Base-by-base conservation (phyloP, 2,888 invertebrate species). In the Andricus quercusramuli region DNA sequence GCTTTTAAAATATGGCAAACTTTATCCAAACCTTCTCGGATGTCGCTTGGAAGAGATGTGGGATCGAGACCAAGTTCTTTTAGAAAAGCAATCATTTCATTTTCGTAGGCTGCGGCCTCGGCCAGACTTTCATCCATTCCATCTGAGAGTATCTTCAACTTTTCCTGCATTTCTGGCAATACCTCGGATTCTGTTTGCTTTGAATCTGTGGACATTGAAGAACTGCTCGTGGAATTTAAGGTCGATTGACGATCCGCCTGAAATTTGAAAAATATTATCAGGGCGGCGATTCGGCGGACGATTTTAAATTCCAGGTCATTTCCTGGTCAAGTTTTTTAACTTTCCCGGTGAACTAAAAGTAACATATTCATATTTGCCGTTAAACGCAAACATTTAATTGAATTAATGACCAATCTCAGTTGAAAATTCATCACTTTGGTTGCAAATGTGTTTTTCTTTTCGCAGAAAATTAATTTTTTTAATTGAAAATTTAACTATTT, bases 61-160 rank as follows among this genome's bases (percentile, higher is more conserved):
- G 86, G 47, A 32, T 90, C 88, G 9, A 91, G 79, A 51, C 88
- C 86, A n/a, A 92, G 78, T 47, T 83, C 80, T 29, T 77, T 79
- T 3, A 91, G 80, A 9, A 92, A 84, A 25, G 83, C 80, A 2
- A 70, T 29, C 5, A 89, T 86, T 78, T 92, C 90, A 78, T 86
- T 88, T 11, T 82, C 83, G 25, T 87, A 85, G 17, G 85, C 84
- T 22, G 80, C 74, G 79, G 89, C 88, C 80, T 92, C 91, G 9
- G 91, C 88, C 11, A 80, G 87, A 6, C 88, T 89, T 79, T 90
- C 90, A 51, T 86, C 82, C 13, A 90, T 85, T 65, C 87, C 90
- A 78, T 86, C 85, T 13, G 83, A 77, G 3, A 92, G 78, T 13
- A 83, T 29, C 47, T 86, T 83, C 6, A 89, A 77, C 74, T 87